Conservation (phyloP, 2,888 invertebrate genomes). For the Cataglyphis rosenhaueri region DNA sequence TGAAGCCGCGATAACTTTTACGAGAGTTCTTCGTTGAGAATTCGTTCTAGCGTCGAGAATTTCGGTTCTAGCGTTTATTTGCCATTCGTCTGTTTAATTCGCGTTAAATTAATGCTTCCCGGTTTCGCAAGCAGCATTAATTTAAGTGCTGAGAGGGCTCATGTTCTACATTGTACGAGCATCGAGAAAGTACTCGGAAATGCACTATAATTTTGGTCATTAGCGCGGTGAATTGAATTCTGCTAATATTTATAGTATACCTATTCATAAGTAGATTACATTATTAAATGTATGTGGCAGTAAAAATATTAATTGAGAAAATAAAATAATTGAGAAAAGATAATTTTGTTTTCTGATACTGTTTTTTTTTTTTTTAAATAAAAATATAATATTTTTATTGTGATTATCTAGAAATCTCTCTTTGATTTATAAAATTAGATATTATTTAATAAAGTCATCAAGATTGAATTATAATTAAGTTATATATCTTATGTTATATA, state of each 20-base stretch:
- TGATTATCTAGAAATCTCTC: not conserved
- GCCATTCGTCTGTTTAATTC: conserved; percentile 16
- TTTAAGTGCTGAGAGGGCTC: not conserved
- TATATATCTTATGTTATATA: not conserved
- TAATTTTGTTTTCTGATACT: not conserved
- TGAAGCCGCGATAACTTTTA: conserved; percentile 47
- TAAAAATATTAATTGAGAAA: not conserved
- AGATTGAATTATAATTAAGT: too few species aligned
- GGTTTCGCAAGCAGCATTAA: not conserved
- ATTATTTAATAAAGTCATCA: too few species aligned
- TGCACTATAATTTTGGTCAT: not conserved
- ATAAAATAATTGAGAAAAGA: not conserved
- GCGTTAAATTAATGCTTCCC: conserved; percentile 32
- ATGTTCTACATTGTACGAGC: not conserved
- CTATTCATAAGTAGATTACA: not conserved
- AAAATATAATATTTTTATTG: conserved; percentile 5
- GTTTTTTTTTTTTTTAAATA: not conserved
- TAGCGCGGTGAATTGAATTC: not conserved
- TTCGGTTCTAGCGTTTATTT: conserved; percentile 26
- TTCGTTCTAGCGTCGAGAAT: not conserved
- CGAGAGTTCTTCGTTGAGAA: conserved; percentile 30
- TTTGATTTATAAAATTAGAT: not conserved
- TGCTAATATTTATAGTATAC: not conserved
- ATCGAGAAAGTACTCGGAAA: not conserved
- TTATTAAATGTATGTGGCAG: not conserved